Evolutionary conservation across 2,888 invertebrate genomes (phyloP).

Genomic region (Amphipyra berbera): DNA sequence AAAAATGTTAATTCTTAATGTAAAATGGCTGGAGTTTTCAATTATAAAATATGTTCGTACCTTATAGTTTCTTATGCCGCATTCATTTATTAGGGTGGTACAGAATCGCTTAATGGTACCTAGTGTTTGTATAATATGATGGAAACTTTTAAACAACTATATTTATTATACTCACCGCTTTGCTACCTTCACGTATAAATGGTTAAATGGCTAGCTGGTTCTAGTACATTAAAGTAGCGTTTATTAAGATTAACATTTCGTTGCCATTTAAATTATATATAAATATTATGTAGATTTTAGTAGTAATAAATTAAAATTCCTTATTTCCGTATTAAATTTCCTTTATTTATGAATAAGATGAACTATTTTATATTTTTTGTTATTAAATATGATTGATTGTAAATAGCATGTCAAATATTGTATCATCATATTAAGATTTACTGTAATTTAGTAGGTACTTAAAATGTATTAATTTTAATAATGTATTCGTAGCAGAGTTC

Average conservation of each 20-base stretch:
- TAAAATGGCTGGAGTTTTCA: too few species aligned
- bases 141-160: background rate
- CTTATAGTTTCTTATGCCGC: too few species aligned
- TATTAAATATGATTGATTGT: conserved; percentile 26
- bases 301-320: conserved; percentile 4
- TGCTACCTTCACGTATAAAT: conserved; percentile 17
- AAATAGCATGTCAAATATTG: conserved; percentile 33
- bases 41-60: too few species aligned
- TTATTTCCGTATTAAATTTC: too few species aligned
- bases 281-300: conserved; percentile 9
- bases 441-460: conserved; percentile 37
- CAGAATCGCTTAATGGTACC: too few species aligned
- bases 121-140: too few species aligned
- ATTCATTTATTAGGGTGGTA: too few species aligned
- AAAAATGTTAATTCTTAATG: too few species aligned
- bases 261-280: conserved; percentile 53
- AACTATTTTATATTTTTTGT: conserved; percentile 13
- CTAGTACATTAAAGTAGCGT: conserved; percentile 48
- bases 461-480: background rate
- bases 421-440: conserved; percentile 23
- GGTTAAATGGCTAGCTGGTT: conserved; percentile 47
- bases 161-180: conserved; percentile 14
- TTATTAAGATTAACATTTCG: conserved; percentile 33
- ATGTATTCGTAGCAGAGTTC: conserved; percentile 8
- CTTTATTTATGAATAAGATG: conserved; percentile 6